These are phyloP conservation scores for Tolypeutes matacus DNA, from an alignment of 2,797 vertebrate species.

Conservation along the genomic window DNA sequence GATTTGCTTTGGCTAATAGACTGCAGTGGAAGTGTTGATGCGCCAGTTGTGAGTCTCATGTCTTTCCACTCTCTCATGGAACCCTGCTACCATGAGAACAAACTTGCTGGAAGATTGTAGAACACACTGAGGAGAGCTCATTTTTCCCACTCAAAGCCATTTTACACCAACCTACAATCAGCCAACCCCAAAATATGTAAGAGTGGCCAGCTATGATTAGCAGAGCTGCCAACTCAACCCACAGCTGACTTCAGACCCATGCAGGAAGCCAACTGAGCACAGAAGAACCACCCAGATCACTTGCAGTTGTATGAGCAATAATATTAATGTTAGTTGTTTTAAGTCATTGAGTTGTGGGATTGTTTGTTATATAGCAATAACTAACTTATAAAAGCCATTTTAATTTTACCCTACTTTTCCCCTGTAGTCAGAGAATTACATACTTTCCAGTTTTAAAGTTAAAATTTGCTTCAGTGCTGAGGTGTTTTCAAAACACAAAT, in stretches of 20 bases:
- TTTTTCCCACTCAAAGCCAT: not conserved
- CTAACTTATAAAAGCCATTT: conserved; percentile 20
- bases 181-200: not conserved
- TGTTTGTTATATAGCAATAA: not conserved
- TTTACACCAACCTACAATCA: not conserved
- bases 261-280: not conserved
- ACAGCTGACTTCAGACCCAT: not conserved
- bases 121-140: not conserved
- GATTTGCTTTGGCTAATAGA: not conserved
- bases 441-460: not conserved
- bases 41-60: not conserved
- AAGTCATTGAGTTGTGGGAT: conserved; percentile 36
- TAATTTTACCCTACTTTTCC: not conserved
- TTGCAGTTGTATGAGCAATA: not conserved
- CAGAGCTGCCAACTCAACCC: not conserved
- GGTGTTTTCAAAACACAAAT: conserved; percentile 38
- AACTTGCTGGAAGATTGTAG: conserved; percentile 36
- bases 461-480: conserved; percentile 32
- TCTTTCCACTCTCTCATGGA: not conserved
- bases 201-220: not conserved
- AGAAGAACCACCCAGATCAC: not conserved
- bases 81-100: not conserved
- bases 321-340: not conserved
- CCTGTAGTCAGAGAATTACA: conserved; percentile 21
- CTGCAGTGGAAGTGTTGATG: not conserved